Evolutionary conservation across 2,797 vertebrate genomes (phyloP).

Genomic region (Arnoldichthys spilopterus): DNA sequence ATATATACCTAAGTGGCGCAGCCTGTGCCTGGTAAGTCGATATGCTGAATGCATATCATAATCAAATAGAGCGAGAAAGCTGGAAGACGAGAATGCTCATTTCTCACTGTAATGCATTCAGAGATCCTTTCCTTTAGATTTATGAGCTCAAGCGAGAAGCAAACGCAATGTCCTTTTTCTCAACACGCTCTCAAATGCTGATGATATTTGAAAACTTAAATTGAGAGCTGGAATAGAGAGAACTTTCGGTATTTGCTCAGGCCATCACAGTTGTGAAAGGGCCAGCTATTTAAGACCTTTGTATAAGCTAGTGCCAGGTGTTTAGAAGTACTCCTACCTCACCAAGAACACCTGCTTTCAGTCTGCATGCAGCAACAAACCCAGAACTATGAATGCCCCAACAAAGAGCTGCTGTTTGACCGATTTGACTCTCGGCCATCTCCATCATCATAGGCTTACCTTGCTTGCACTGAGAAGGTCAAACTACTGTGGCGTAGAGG

Average conservation of each 20-base stretch:
- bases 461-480: constrained; percentile 13
- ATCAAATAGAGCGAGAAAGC: background rate
- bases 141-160: background rate
- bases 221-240: background rate
- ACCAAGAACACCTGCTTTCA: background rate
- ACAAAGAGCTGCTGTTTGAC: background rate
- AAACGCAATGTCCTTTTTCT: background rate
- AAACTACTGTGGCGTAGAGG: constrained; percentile 6
- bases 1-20: background rate
- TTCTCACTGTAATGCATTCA: background rate
- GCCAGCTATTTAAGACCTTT: background rate
- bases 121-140: background rate
- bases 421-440: background rate
- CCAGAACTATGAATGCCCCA: background rate
- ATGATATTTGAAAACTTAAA: background rate
- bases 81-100: background rate
- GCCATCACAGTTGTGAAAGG: background rate
- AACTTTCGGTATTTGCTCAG: background rate
- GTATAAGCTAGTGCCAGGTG: background rate
- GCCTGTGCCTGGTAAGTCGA: background rate
- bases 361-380: too few relatives aligned
- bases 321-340: background rate
- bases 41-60: background rate
- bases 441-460: background rate
- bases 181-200: background rate